Evolutionary conservation across 2,113 vertebrate genomes (phyloP), one percentile per base, ranked within the genome.

Genomic region (Procavia capensis): DNA sequence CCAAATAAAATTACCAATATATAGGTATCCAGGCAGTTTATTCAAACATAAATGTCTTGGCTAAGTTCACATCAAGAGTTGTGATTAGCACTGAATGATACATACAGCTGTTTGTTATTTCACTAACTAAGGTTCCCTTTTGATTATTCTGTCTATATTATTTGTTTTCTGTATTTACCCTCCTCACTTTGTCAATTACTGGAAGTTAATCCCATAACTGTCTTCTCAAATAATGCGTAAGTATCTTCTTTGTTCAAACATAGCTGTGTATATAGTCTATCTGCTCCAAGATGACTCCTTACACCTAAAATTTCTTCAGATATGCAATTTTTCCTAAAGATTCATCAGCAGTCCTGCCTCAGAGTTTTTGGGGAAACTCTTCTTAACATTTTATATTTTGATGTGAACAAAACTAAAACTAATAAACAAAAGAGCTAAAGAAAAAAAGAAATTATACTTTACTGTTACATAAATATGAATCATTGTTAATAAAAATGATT

Each of bases 331-430:
- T 24, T 24, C 4, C n/a, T 54, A 50, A 93, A 50, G 6, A 1
- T 54, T 82, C 25, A 75, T 9, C 25, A 47, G 70, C 36, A 89
- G 6, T 68, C 10, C 31, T 76, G 27, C 11, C 57, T 85, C 9
- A 66, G 25, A 6, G 4, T 88, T 94, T 82, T 50, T 3, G 20
- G 75, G 50, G 50, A 88, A 88, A 93, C 4, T 17, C 7, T 45
- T 81, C 36, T 13, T 8, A 64, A 31, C 61, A 61, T 6, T 59
- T 68, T 57, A 14, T 41, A 16, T 88, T 54, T 81, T 78, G 54
- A 89, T 78, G 86, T 36, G 90, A 90, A 45, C 25, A 95, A 92
- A 83, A 61, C 34, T 83, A 25, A 41, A 74, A 83, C 63, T 14
- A 74, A 66, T 70, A 1, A 41, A 72, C 17, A 80, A 84, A 87